Base-by-base conservation (phyloP, 2,888 invertebrate genomes). In the Sphecodes monilicornis region DNA sequence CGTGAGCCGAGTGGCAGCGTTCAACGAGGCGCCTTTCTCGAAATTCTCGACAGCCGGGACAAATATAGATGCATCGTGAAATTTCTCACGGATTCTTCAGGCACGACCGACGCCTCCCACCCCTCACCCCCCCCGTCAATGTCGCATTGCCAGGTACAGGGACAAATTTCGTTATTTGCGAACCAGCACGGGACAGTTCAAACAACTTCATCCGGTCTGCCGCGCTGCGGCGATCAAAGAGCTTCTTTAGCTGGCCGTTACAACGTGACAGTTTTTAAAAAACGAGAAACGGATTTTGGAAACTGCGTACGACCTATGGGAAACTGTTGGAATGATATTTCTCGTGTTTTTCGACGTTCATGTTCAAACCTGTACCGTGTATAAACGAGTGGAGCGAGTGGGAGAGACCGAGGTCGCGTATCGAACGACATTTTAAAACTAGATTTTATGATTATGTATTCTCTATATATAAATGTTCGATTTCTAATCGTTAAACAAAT, bases 91-190 rank as follows among this genome's bases (percentile, higher is more conserved):
- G 68, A 84, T 76, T 78, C 77, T 13, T 78, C 66, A 43, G 83
- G 43, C 29, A 64, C n/a, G n/a, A n/a, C n/a, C n/a, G n/a, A n/a
- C 64, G 43, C 78, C 70, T 54, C 39, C 36, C 26, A 16, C 13
- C 57, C 26, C 11, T 18, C 13, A n/a, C 0, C n/a, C 54, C n/a
- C 11, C 18, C 32, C 57, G 57, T 57, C 57, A 57, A 32, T 26
- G 54, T 26, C 68, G 46, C 26, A 13, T 29, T 32, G 46, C 29
- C 68, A 57, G 69, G 77, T 83, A 84, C 77, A 84, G 77, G 26
- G 83, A 64, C 84, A 72, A 84, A 84, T 84, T 84, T 84, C 70
- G 83, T 76, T 84, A 84, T 82, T 84, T 84, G 83, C 77, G 50
- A 77, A 73, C n/a, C 32, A 36, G 11, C 32, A 46, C 68, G 60